Base-by-base conservation (phyloP, 2,888 invertebrate species). In the Drosophila melanosoma region DNA sequence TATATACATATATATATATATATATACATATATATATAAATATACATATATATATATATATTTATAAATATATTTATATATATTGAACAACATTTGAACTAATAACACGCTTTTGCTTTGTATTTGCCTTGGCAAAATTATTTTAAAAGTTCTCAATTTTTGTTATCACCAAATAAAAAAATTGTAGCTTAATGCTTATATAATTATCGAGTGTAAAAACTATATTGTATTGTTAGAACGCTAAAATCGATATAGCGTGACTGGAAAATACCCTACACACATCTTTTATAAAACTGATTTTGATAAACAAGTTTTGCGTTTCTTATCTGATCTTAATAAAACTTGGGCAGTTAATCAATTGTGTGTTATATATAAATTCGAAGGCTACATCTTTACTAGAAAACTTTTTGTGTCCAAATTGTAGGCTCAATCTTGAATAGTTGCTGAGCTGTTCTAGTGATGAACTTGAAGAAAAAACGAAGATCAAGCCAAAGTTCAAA, bases 61-160 rank as follows among this genome's bases (percentile, higher is more conserved):
- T 36, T 42, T 17, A 35, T 20, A 74, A 52, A 26, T 26, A 26
- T 2, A 2, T 4, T 2, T 26, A 26, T 26, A 26, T 29, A 29
- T 29, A 29, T 58, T 60, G 58, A 60, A 57, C 20, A 48, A 49
- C 42, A 54, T 67, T 36, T 36, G 58, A 32, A 20, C 42, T 52
- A 68, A 60, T 59, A 45, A 42, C 62, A 49, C 42, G 60, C 52
- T 33, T 45, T 57, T 64, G 32, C 52, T 42, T 48, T 38, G 29
- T 58, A n/a, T 29, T 23, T 23, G 2, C 15, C 15, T 23, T 45
- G 8, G 4, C 23, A 3, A 15, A 8, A 45, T 15, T 15, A 45
- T 23, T 45, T 29, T 29, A 29, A 29, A 29, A 35, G 20, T 17
- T 23, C 1, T 3, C 8, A 15, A 45, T 26, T 8, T 0, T 12